Conservation (phyloP, 2,797 vertebrate species). For the Crossoptilon crossoptilon region DNA sequence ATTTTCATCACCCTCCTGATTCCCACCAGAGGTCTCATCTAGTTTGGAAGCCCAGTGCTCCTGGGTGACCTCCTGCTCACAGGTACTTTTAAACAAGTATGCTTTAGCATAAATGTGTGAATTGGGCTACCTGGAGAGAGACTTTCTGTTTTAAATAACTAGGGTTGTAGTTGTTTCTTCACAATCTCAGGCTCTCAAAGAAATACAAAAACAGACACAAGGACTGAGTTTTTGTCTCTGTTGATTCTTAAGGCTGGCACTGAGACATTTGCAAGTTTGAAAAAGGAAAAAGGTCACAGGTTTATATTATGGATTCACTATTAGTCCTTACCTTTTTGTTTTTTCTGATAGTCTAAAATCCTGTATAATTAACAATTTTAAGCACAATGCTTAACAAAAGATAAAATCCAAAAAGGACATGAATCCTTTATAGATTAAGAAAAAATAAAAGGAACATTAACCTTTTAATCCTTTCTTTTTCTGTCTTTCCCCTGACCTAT, state of each 20-base stretch:
- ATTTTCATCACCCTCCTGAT: neutral
- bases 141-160: neutral
- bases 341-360: neutral
- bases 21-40: neutral
- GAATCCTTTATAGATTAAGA: neutral
- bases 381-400: neutral
- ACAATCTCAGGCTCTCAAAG: neutral
- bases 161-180: neutral
- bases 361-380: neutral
- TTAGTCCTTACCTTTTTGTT: neutral
- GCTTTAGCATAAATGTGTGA: neutral
- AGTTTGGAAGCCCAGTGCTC: neutral
- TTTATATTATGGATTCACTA: neutral
- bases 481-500: conserved; percentile 16
- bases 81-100: neutral
- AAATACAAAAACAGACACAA: neutral
- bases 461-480: neutral
- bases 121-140: neutral
- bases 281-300: neutral
- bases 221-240: neutral
- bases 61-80: neutral
- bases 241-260: neutral
- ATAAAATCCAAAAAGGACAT: neutral
- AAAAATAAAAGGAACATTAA: neutral
- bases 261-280: rapidly evolving